A percentile compares a stretch with the other conserved stretches of the same genome.
Evolutionary conservation across 2,797 vertebrate species (phyloP).

Genomic region (Steatocranus sp.): DNA sequence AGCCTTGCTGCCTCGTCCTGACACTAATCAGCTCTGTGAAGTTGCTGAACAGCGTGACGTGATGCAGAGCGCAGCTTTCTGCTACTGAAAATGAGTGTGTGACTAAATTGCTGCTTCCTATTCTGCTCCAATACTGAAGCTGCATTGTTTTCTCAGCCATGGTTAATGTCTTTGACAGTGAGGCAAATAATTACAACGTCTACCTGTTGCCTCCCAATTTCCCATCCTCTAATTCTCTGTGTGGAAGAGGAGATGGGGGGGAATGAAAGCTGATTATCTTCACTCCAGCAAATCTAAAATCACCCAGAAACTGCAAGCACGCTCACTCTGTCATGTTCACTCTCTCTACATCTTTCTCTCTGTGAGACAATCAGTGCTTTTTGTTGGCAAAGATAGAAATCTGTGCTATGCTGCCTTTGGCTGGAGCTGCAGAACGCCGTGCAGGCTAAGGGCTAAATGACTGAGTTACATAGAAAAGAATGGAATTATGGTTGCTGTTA

Average conservation of each 20-base stretch:
- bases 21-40: constrained; percentile 34
- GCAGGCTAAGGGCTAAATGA: background rate
- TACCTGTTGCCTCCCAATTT: constrained; percentile 52
- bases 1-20: background rate
- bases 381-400: constrained; percentile 19
- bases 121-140: constrained; percentile 14
- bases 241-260: constrained; percentile 13
- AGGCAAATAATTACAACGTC: constrained; percentile 50
- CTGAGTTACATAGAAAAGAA: background rate
- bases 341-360: background rate
- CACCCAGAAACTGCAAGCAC: background rate
- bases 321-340: constrained; percentile 4
- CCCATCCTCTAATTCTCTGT: constrained; percentile 9
- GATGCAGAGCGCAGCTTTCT: constrained; percentile 8
- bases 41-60: background rate
- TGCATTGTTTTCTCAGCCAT: constrained; percentile 46
- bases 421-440: background rate
- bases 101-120: constrained; percentile 40
- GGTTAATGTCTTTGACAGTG: constrained; percentile 55
- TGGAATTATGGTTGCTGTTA: background rate
- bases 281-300: constrained; percentile 28
- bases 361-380: background rate
- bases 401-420: background rate
- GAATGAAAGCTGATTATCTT: constrained; percentile 43
- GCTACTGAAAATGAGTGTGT: constrained; percentile 24